Conservation (phyloP, 2,113 vertebrate species). For the Catharus bicknelli region DNA sequence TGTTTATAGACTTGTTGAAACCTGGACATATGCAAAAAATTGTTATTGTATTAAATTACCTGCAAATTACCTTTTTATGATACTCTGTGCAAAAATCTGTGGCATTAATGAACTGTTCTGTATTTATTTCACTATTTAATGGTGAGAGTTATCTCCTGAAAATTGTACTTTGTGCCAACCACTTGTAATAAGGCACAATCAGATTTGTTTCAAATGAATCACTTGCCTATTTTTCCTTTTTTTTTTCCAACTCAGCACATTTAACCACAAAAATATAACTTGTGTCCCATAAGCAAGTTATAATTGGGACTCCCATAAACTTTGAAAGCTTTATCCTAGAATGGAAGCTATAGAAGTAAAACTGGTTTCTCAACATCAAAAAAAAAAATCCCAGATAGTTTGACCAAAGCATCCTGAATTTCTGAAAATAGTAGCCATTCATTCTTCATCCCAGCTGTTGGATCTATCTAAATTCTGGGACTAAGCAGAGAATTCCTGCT, state of each 20-base stretch:
- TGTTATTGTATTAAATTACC: not conserved
- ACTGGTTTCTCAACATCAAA: not conserved
- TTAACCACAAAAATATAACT: conserved; percentile 5
- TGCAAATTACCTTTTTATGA: not conserved
- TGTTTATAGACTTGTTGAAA: not conserved
- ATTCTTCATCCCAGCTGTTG: not conserved
- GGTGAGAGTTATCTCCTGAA: not conserved
- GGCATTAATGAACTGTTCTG: not conserved
- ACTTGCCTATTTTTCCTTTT: not conserved
- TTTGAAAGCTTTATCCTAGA: not conserved
- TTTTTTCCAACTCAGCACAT: not conserved
- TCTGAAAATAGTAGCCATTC: not conserved
- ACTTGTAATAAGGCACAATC: not conserved
- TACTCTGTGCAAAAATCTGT: not conserved
- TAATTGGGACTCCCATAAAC: not conserved
- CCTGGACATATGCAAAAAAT: not conserved
- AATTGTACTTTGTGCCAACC: not conserved
- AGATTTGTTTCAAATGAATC: conserved; percentile 5
- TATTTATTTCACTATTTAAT: not conserved
- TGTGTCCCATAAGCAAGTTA: not conserved
- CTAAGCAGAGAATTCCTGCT: not conserved
- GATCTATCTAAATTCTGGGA: not conserved
- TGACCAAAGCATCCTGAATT: not conserved
- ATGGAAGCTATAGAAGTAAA: not conserved
- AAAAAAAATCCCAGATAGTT: not conserved